Evolutionary conservation across 1,140 invertebrate genomes (phyloP).

Genomic region (Leptinotarsa texana): DNA sequence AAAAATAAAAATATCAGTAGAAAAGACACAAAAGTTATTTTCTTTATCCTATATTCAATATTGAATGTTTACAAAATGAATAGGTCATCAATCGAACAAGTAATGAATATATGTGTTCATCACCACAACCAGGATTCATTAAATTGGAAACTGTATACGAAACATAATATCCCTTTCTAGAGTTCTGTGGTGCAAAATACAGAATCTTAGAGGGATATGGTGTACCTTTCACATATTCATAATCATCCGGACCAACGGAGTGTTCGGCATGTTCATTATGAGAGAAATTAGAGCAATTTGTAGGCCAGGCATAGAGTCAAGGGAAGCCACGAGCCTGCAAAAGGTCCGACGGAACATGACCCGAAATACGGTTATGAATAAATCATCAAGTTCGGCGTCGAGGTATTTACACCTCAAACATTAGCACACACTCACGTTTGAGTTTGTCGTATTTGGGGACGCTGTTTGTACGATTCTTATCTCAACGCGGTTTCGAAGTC

Average conservation of each 20-base stretch:
- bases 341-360: background rate
- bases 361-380: constrained; percentile 8
- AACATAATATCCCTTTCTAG: background rate
- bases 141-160: background rate
- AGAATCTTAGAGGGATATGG: background rate
- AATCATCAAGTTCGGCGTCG: background rate
- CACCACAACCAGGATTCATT: background rate
- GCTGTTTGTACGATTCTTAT: too few species aligned
- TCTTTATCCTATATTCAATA: too few species aligned
- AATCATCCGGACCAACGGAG: background rate
- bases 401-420: constrained; percentile 1
- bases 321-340: background rate
- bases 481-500: too few species aligned
- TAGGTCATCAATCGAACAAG: too few species aligned
- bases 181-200: background rate
- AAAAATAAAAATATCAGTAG: too few species aligned
- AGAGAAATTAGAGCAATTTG: constrained; percentile 1
- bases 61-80: too few species aligned
- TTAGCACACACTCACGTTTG: background rate
- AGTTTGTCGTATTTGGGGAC: background rate
- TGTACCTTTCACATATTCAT: constrained; percentile 2
- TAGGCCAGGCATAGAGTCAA: constrained; percentile 1
- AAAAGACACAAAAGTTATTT: too few species aligned
- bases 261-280: constrained; percentile 5
- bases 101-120: background rate